Base-by-base conservation (phyloP, 1,140 invertebrate genomes). In the Drosophila burlai region DNA sequence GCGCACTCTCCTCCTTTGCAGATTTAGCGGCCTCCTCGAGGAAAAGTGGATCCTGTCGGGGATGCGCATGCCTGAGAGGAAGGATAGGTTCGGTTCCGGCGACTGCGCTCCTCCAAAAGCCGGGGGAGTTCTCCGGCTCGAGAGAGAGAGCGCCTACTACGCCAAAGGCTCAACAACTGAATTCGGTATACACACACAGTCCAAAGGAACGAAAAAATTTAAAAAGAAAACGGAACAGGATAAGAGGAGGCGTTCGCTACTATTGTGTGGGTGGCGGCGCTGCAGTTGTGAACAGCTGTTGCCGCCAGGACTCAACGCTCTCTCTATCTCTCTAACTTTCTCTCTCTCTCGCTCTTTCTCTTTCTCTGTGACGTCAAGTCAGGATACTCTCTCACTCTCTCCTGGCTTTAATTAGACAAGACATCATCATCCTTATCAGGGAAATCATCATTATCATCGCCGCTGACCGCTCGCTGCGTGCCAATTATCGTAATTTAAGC, bases 251-350 rank as follows among this genome's bases (percentile, higher is more conserved):
- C 38, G 13, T 38, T 55, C 34, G 54, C 26, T 77, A 72, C 50
- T 72, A 59, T 26, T 50, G 26, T 57, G 58, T 31, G 60, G 75
- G 81, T 57, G 81, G 81, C 36, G 65, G 69, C 21, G 60, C 81
- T 83, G 81, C 81, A 83, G 45, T 80, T 59, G 66, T 60, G 42
- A 83, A 83, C 81, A 83, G 81, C 81, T 83, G 81, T 83, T 83
- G 81, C 75, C 69, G 63, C 64, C 57, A 34, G 36, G 21, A 40
- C 36, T 29, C 4, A 52, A 0, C 10, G 49, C 61, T 46, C 38
- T 55, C 50, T 38, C 40, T 57, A 18, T 21, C 29, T 26, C 15
- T 21, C 50, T 31, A 9, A 10, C 60, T 45, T 36, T 26, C 40
- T 45, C 11, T 8, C 6, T 26, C 47, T 45, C 11, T 8, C 6